Evolutionary conservation across 2,113 vertebrate genomes (phyloP).

Genomic region (Peromyscus californicus): DNA sequence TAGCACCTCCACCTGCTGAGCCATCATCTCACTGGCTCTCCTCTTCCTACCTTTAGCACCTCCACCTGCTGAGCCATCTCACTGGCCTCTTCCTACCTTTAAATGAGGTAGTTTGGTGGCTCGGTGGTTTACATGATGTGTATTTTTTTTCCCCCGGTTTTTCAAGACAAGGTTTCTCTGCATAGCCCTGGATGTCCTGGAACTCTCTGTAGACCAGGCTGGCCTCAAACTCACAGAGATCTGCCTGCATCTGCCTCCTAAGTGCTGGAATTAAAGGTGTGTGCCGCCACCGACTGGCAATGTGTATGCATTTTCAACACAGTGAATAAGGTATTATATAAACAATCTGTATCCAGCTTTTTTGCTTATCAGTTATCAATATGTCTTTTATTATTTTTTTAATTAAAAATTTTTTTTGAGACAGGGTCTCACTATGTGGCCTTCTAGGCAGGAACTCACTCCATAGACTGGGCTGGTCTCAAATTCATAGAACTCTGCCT

Average conservation of each 20-base stretch:
- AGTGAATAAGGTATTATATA: not conserved
- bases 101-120: not conserved
- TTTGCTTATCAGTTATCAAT: not conserved
- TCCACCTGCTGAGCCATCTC: not conserved
- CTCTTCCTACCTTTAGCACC: too few species aligned
- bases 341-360: not conserved
- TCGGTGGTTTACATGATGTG: not conserved
- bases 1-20: not conserved
- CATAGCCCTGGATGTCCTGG: not conserved
- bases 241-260: not conserved
- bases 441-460: not conserved
- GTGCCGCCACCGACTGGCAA: not conserved
- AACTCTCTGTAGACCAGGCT: not conserved
- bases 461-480: not conserved
- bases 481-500: not conserved
- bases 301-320: conserved; percentile 11
- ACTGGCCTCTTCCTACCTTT: not conserved
- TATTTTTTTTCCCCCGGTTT: not conserved
- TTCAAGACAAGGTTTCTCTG: too few species aligned
- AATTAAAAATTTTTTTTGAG: not conserved
- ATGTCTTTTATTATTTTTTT: not conserved
- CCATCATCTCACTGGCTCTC: not conserved
- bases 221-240: not conserved
- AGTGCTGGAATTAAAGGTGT: not conserved
- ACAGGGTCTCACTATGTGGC: not conserved